Conservation (phyloP, 2,797 vertebrate species). For the Sebastes vulpes region DNA sequence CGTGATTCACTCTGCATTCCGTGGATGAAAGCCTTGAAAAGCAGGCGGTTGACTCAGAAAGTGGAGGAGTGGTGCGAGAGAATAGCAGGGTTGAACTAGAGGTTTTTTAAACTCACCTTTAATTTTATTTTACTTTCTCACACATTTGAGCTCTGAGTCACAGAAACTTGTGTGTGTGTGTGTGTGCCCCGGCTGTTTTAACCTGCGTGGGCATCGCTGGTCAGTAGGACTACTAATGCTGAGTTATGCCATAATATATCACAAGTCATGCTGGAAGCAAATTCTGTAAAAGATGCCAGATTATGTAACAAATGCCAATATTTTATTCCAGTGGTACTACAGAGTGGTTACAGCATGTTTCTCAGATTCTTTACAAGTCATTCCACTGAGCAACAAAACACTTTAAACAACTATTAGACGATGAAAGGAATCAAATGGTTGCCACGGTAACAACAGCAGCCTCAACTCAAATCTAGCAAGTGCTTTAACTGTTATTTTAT, state of each 20-base stretch:
- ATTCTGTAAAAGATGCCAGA: conserved; percentile 20
- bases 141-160: conserved; percentile 47
- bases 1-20: conserved; percentile 71
- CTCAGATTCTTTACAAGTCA: conserved; percentile 17
- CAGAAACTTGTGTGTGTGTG: conserved; percentile 14
- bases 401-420: conserved; percentile 11
- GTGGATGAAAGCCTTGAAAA: conserved; percentile 66
- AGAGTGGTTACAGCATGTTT: conserved; percentile 18
- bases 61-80: conserved; percentile 69
- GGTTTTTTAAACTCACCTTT: conserved; percentile 62
- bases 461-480: conserved; percentile 19
- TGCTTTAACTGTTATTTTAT: conserved; percentile 31
- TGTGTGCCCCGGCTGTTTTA: neutral
- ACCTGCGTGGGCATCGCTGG: conserved; percentile 37
- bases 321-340: conserved; percentile 29
- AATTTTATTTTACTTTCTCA: conserved; percentile 60
- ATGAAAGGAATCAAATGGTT: conserved; percentile 47
- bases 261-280: conserved; percentile 17
- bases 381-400: conserved; percentile 20
- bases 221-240: conserved; percentile 40
- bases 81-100: conserved; percentile 55
- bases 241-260: conserved; percentile 26
- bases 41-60: conserved; percentile 77
- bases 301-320: conserved; percentile 57
- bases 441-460: conserved; percentile 56